phyloP scores from a whole-genome alignment of 2,113 vertebrate genomes.

The Carettochelys insculpta region DNA sequence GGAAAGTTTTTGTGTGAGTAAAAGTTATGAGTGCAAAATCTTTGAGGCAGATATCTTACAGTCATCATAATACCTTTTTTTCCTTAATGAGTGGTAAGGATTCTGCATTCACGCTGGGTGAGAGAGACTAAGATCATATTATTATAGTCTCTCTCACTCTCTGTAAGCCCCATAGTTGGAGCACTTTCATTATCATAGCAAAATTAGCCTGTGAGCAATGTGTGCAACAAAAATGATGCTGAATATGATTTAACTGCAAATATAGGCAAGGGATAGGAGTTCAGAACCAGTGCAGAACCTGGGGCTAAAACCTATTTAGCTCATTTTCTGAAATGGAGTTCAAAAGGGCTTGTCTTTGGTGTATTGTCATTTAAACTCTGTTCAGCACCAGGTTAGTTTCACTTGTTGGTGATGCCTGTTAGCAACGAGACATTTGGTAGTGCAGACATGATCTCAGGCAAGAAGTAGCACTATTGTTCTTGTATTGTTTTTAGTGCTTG shows the following conservation, averaged over 20 bases:
- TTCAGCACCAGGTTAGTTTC: background rate
- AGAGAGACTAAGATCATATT: background rate
- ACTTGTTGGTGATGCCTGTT: background rate
- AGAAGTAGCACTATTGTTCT: background rate
- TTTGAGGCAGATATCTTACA: background rate
- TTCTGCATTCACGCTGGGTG: background rate
- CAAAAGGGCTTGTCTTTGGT: background rate
- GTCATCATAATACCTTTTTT: background rate
- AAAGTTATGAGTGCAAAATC: background rate
- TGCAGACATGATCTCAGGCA: background rate
- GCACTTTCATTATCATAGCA: background rate
- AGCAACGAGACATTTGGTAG: background rate
- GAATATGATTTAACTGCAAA: background rate
- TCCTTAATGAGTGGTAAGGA: background rate
- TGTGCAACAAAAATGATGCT: background rate
- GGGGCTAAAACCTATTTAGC: background rate
- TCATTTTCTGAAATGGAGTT: background rate
- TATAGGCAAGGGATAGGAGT: background rate
- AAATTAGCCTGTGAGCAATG: background rate
- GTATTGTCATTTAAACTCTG: accelerated
- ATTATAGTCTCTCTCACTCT: background rate
- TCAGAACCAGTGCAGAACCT: background rate
- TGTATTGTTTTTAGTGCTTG: background rate
- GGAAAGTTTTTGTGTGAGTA: background rate
- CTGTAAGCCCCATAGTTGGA: background rate